Conservation (phyloP, 2,888 invertebrate genomes). For the Priocnemis perturbator region DNA sequence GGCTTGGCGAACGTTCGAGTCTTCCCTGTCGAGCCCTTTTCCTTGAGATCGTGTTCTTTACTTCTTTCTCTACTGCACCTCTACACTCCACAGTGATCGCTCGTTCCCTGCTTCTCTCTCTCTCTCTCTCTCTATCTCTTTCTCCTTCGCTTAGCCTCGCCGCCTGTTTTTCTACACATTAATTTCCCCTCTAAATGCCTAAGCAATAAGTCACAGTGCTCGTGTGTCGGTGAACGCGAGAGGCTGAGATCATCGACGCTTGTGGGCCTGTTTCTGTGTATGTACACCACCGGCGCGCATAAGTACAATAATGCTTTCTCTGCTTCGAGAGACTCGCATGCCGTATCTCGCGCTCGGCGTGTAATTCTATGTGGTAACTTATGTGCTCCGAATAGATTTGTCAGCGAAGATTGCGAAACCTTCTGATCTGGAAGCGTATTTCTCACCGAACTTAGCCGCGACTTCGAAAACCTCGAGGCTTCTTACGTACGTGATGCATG, state of each 20-base stretch:
- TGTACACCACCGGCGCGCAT: too few species aligned
- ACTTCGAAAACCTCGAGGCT: too few species aligned
- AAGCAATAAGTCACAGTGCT: conserved; percentile 48
- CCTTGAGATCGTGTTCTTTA: conserved; percentile 3
- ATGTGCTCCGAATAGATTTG: too few species aligned
- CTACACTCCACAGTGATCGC: too few species aligned
- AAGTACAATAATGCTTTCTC: conserved; percentile 32
- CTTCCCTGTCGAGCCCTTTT: conserved; percentile 7
- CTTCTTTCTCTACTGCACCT: not conserved
- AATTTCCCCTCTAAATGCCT: conserved; percentile 49
- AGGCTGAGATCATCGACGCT: conserved; percentile 53
- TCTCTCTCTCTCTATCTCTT: not conserved
- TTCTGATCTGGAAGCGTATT: too few species aligned
- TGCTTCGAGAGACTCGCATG: not conserved
- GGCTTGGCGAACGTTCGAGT: conserved; percentile 7
- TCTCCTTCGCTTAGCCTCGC: not conserved
- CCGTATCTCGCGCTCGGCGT: too few species aligned
- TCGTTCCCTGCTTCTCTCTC: conserved; percentile 13
- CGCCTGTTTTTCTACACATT: conserved; percentile 30
- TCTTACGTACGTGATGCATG: too few species aligned
- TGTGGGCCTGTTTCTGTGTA: conserved; percentile 17
- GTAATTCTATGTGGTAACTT: too few species aligned
- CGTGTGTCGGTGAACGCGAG: conserved; percentile 17
- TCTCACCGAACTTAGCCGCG: too few species aligned
- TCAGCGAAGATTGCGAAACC: too few species aligned